These are phyloP conservation scores for Callithrix jacchus DNA, from an alignment of 2,113 vertebrate genomes.

Conservation along the genomic window DNA sequence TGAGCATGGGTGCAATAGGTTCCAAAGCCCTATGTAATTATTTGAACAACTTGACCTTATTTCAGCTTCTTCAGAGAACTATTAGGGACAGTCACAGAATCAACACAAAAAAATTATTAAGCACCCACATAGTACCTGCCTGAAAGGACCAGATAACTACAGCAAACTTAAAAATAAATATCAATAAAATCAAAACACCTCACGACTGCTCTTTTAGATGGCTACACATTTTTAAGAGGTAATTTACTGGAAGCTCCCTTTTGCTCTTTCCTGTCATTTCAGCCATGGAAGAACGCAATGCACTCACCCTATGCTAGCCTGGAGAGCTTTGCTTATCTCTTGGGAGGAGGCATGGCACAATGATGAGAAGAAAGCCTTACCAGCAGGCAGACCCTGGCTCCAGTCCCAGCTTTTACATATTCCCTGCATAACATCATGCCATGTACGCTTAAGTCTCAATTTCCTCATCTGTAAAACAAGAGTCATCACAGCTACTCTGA, in stretches of 20 bases:
- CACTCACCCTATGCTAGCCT: neutral
- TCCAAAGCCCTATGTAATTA: conserved; percentile 50
- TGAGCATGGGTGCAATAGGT: neutral
- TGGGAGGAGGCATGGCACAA: neutral
- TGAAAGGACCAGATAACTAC: conserved; percentile 9
- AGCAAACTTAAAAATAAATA: conserved; percentile 8
- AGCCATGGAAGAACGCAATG: neutral
- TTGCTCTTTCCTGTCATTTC: neutral
- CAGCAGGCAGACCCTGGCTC: neutral
- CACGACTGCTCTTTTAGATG: neutral
- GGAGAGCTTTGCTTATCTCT: neutral
- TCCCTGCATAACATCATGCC: neutral
- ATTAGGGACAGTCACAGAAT: conserved; percentile 17
- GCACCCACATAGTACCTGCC: neutral
- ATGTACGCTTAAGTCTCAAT: neutral
- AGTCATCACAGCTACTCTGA: neutral
- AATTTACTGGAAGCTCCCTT: neutral
- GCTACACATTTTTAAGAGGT: neutral
- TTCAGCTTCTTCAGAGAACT: conserved; percentile 60
- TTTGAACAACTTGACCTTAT: conserved; percentile 56
- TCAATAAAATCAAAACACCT: conserved; percentile 33
- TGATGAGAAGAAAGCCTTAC: neutral
- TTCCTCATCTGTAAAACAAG: neutral
- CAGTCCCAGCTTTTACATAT: neutral
- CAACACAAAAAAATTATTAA: conserved; percentile 43